Evolutionary conservation across 2,113 vertebrate genomes (phyloP).

Genomic region (Hirundichthys speculiger): DNA sequence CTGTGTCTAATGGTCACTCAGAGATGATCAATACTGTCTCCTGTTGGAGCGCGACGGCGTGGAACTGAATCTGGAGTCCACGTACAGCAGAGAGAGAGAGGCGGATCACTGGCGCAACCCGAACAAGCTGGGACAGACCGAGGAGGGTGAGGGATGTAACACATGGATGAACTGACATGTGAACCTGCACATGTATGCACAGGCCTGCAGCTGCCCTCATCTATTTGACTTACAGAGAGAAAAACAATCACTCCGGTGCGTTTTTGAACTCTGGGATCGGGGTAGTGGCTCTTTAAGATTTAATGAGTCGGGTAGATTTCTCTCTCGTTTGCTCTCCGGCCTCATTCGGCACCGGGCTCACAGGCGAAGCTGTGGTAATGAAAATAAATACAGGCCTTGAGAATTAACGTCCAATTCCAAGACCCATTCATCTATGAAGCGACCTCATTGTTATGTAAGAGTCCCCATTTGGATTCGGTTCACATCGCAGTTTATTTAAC

Average conservation of each 20-base stretch:
- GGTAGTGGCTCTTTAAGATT: conserved; percentile 11
- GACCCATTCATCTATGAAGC: conserved; percentile 74
- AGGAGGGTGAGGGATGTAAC: conserved; percentile 13
- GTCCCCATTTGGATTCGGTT: conserved; percentile 65
- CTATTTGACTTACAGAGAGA: conserved; percentile 27
- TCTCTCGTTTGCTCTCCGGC: conserved; percentile 33
- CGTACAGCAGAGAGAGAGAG: background rate
- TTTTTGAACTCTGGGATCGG: conserved; percentile 23
- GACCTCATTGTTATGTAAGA: conserved; percentile 78
- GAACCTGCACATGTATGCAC: conserved; percentile 19
- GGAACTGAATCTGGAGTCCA: conserved; percentile 22
- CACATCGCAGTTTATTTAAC: conserved; percentile 76
- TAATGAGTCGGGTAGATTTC: conserved; percentile 29
- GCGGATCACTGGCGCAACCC: conserved; percentile 9
- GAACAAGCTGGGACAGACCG: conserved; percentile 4
- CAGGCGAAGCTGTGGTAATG: conserved; percentile 80
- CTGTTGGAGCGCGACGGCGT: conserved; percentile 22
- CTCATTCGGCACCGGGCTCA: conserved; percentile 52
- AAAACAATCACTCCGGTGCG: conserved; percentile 17
- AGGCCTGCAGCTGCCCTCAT: conserved; percentile 11
- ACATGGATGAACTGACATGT: conserved; percentile 6
- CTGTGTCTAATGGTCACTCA: conserved; percentile 2
- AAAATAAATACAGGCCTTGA: conserved; percentile 88
- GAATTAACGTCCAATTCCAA: conserved; percentile 81
- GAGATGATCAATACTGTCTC: conserved; percentile 11